Base-by-base conservation (phyloP, 2,113 vertebrate genomes). In the Corythoichthys haematopterus region DNA sequence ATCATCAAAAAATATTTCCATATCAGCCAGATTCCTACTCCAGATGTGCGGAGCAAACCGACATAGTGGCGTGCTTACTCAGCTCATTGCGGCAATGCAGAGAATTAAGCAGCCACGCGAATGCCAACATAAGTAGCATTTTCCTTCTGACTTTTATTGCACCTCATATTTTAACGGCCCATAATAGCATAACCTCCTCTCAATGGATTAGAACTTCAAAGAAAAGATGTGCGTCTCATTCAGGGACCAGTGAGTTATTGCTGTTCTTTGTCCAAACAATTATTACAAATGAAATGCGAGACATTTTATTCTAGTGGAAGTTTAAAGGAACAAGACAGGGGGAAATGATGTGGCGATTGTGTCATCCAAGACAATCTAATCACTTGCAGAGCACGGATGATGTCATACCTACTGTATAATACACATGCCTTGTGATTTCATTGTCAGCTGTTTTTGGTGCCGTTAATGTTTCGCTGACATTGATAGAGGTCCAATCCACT, bases 31-130 rank as follows among this genome's bases (percentile, higher is more conserved):
- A 80, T 79, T 83, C 45, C 73, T 55, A 36, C 66, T 80, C 81
- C 79, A 86, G 80, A 87, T 85, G 80, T 82, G 79, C 66, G 52
- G 69, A n/a, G 53, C 51, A 65, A 72, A 70, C 74, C 77, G 68
- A 85, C 28, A 69, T 53, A 70, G 74, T 53, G 53, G 47, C 61
- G 48, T 13, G 52, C 62, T 64, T 12, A 64, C 37, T 37, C 40
- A 20, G 72, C 69, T 83, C 76, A 66, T 7, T 33, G 43, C 20
- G 43, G 43, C 60, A 33, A 62, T 6, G 60, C 59, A 9, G 59
- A 11, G 59, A 40, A 43, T 45, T 38, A 12, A 45, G 6, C 4
- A 2, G 43, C 43, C 40, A 3, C 5, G 40, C 4, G 2, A 7
- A 10, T 2, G 43, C 60, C 20, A 45, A 45, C 11, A 62, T 28